Percentiles rank a stretch among this genome's conserved stretches.
These are phyloP conservation scores for Acrocephalus scirpaceus DNA, from an alignment of 2,797 vertebrate genomes.

Conservation along the genomic window DNA sequence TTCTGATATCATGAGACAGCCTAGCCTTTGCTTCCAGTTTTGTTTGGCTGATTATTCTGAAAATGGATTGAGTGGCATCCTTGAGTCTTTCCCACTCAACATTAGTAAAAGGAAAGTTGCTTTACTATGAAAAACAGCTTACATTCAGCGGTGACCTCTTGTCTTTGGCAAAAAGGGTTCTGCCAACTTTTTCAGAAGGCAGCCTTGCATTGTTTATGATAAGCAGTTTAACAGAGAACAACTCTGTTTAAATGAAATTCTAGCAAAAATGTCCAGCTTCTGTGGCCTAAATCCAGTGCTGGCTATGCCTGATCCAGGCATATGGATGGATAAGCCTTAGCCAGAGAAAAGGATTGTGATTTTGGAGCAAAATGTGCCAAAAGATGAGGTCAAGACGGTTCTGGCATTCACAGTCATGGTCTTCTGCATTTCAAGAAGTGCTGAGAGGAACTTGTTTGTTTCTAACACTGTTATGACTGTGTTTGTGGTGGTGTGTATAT, in stretches of 20 bases:
- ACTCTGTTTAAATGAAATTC: not conserved
- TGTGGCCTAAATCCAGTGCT: not conserved
- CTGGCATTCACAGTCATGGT: not conserved
- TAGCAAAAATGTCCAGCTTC: not conserved
- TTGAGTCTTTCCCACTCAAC: not conserved
- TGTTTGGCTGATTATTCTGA: not conserved
- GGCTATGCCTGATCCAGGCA: not conserved
- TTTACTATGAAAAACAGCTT: not conserved
- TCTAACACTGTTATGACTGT: not conserved
- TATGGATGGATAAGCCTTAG: not conserved
- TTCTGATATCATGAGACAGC: not conserved
- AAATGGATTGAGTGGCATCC: not conserved
- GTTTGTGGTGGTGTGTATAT: rapidly evolving
- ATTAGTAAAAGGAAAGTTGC: not conserved
- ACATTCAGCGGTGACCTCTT: not conserved
- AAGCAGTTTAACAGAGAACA: not conserved
- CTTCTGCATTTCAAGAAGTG: not conserved
- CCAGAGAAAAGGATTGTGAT: not conserved
- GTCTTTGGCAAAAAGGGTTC: not conserved
- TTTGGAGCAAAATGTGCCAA: not conserved
- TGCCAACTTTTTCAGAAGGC: not conserved
- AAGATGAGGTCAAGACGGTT: not conserved
- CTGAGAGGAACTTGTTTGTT: not conserved
- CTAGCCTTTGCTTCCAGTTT: not conserved
- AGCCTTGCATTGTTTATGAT: not conserved